A percentile compares a stretch with the other conserved stretches of the same genome.
Evolutionary conservation across 2,797 vertebrate genomes (phyloP).

Genomic region (Gouania willdenowi): DNA sequence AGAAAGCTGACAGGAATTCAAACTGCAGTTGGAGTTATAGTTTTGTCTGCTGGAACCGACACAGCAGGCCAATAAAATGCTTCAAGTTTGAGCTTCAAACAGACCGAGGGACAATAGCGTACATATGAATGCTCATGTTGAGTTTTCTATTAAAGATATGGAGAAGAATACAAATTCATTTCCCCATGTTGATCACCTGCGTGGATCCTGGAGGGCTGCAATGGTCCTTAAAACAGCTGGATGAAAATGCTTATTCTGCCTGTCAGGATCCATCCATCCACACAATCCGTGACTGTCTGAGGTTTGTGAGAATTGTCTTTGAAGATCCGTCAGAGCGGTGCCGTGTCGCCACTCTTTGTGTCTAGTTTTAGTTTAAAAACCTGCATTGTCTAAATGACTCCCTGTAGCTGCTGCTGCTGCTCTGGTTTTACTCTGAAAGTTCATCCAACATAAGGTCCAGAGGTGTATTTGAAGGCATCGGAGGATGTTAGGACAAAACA

Average conservation of each 20-base stretch:
- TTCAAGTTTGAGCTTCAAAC: conserved; percentile 7
- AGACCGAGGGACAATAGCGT: conserved; percentile 5
- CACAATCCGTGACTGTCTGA: not conserved
- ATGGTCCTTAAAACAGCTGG: conserved; percentile 28
- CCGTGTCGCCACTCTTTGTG: not conserved
- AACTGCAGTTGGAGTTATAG: not conserved
- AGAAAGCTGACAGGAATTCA: not conserved
- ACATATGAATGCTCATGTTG: conserved; percentile 10
- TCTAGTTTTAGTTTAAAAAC: not conserved
- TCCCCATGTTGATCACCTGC: conserved; percentile 19
- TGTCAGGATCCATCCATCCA: conserved; percentile 8
- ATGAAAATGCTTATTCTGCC: conserved; percentile 18
- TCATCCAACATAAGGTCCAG: conserved; percentile 12
- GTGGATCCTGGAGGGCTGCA: conserved; percentile 19
- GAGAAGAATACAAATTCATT: too few relatives aligned
- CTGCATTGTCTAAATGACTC: conserved; percentile 13
- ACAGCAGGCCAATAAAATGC: conserved; percentile 1
- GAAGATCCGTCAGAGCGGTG: conserved; percentile 17
- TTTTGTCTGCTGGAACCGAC: not conserved
- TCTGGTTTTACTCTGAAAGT: too few relatives aligned
- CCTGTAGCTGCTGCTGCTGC: too few relatives aligned
- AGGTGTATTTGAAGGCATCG: conserved; percentile 13
- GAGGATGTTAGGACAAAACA: conserved; percentile 46
- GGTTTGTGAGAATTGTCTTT: conserved; percentile 16
- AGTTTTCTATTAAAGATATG: conserved; percentile 16